Percentiles rank a stretch among this genome's conserved stretches.
Evolutionary conservation across 2,113 vertebrate genomes (phyloP).

Genomic region (Corynorhinus townsendii): DNA sequence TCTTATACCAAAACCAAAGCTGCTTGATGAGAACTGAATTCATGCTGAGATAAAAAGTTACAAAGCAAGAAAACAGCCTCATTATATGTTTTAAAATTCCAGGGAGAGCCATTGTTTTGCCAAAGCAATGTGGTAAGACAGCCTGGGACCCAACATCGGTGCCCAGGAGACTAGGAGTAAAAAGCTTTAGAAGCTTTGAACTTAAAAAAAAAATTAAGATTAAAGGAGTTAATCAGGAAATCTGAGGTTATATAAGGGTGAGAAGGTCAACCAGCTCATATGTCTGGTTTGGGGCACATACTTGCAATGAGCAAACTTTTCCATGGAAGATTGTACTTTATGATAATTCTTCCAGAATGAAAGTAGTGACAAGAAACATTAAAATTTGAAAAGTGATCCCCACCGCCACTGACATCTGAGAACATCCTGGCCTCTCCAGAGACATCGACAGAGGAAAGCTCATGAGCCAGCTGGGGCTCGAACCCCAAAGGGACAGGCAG

Average conservation of each 20-base stretch:
- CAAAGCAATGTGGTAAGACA: background rate
- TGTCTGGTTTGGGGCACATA: constrained; percentile 36
- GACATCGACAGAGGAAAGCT: background rate
- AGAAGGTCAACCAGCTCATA: constrained; percentile 23
- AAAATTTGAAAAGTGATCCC: constrained; percentile 39
- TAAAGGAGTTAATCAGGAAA: constrained; percentile 61
- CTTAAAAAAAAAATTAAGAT: constrained; percentile 33
- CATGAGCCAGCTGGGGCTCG: background rate
- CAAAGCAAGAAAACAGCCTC: constrained; percentile 38
- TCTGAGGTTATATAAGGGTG: constrained; percentile 54
- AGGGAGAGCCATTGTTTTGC: background rate
- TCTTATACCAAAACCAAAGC: background rate
- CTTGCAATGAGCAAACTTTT: constrained; percentile 25
- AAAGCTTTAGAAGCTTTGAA: constrained; percentile 38
- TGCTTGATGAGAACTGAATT: constrained; percentile 51
- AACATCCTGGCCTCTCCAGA: constrained; percentile 15
- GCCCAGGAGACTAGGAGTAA: background rate
- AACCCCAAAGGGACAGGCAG: background rate
- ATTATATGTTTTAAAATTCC: constrained; percentile 41
- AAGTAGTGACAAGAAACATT: constrained; percentile 44
- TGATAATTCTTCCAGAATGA: constrained; percentile 49
- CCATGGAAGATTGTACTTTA: constrained; percentile 22
- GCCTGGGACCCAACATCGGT: background rate
- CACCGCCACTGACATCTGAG: background rate
- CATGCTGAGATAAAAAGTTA: background rate